These are phyloP conservation scores for Tetraneura akinire DNA, from an alignment of 1,140 invertebrate species.

Conservation along the genomic window DNA sequence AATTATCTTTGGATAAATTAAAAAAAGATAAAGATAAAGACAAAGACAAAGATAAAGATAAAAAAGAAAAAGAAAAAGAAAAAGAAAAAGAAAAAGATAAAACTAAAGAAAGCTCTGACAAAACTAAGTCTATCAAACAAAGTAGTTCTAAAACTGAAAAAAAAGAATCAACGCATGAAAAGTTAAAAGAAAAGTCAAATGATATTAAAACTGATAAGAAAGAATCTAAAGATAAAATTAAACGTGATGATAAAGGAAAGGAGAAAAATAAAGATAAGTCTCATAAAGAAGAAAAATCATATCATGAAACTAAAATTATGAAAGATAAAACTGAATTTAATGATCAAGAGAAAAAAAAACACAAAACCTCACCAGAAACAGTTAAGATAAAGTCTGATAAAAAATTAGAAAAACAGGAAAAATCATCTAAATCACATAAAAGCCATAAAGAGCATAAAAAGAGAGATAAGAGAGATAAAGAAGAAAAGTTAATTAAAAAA, in stretches of 20 bases:
- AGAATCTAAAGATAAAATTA: conserved; percentile 60
- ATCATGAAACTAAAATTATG: conserved; percentile 55
- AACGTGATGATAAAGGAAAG: conserved; percentile 61
- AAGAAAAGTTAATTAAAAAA: conserved; percentile 54
- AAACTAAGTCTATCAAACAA: conserved; percentile 41
- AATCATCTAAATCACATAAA: conserved; percentile 43
- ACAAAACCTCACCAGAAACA: conserved; percentile 57
- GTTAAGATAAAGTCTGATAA: conserved; percentile 56
- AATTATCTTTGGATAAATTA: conserved; percentile 16
- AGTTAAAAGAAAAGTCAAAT: conserved; percentile 52
- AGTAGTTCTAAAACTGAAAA: conserved; percentile 51
- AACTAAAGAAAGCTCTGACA: conserved; percentile 52
- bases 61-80: conserved; percentile 47
- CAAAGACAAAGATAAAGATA: conserved; percentile 53
- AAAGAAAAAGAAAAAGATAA: conserved; percentile 53
- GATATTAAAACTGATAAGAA: conserved; percentile 52
- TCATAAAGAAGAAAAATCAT: conserved; percentile 63
- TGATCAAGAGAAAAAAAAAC: conserved; percentile 56
- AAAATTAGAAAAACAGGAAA: conserved; percentile 63
- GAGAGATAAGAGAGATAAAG: conserved; percentile 57
- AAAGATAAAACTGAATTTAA: conserved; percentile 52
- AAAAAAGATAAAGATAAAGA: conserved; percentile 51
- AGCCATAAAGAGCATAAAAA: conserved; percentile 54
- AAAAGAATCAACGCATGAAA: conserved; percentile 31
- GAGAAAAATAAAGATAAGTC: conserved; percentile 62